Conservation (phyloP, 2,888 invertebrate species). For the Tethea ocularis region DNA sequence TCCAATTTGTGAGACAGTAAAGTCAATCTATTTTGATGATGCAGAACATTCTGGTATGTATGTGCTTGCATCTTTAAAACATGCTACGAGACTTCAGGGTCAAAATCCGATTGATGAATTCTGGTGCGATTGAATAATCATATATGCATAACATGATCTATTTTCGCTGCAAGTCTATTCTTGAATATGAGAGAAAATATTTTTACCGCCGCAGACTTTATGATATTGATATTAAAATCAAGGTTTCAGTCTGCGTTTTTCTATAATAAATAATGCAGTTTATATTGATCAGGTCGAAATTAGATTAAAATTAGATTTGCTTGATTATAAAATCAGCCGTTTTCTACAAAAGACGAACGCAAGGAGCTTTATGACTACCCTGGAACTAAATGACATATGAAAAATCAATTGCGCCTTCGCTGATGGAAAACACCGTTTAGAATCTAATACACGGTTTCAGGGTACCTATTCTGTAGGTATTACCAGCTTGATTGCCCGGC, state of each 20-base stretch:
- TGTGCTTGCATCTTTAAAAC: neutral
- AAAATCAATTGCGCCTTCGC: no score
- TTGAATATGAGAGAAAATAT: constrained; percentile 1
- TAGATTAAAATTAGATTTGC: neutral
- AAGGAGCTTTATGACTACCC: no score
- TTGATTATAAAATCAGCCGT: neutral
- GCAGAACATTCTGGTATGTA: no score
- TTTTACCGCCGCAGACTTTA: no score
- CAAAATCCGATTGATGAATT: neutral
- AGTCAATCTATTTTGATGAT: neutral
- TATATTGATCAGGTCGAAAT: neutral
- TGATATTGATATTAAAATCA: neutral
- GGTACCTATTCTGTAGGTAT: no score
- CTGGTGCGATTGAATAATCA: neutral
- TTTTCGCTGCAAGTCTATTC: neutral
- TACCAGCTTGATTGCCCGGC: no score
- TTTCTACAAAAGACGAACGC: no score
- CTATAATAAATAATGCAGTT: neutral
- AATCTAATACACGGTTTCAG: no score
- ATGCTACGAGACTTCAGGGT: neutral
- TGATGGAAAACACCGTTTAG: no score
- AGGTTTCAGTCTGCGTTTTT: no score
- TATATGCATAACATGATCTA: neutral
- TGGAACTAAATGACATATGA: no score
- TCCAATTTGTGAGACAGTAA: neutral